Conservation (phyloP, 2,888 invertebrate species). For the Steinernema scapterisci region DNA sequence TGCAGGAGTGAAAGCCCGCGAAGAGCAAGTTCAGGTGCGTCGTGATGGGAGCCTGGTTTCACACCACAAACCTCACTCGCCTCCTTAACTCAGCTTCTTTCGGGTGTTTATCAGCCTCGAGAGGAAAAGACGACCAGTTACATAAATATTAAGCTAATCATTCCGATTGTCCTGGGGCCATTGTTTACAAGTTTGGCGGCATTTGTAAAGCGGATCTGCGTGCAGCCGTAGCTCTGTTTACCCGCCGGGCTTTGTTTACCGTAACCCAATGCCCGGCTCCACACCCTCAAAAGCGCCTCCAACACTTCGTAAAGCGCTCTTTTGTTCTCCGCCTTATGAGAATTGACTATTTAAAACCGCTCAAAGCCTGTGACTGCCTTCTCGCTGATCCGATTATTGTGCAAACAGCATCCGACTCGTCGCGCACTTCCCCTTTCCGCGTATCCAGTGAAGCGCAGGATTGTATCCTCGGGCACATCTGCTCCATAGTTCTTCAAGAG, state of each 20-base stretch:
- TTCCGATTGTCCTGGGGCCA: not conserved
- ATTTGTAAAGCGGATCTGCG: not conserved
- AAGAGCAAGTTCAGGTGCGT: not conserved
- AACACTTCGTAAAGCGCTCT: not conserved
- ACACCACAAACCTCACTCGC: not conserved
- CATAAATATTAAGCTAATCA: no score
- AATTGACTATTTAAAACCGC: not conserved
- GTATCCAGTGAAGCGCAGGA: not conserved
- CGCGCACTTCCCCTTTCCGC: conserved; percentile 1
- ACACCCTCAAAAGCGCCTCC: not conserved
- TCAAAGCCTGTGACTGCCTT: not conserved
- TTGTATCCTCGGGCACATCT: not conserved
- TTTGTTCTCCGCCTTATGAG: not conserved
- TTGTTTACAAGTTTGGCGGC: conserved; percentile 5
- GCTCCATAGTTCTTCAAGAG: not conserved
- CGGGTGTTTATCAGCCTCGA: not conserved
- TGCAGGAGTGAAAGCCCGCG: conserved; percentile 4
- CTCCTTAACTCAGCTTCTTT: not conserved
- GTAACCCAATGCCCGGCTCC: not conserved
- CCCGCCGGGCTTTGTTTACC: not conserved
- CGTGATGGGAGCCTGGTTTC: conserved; percentile 12
- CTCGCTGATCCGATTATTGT: conserved; percentile 27
- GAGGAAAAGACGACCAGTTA: not conserved
- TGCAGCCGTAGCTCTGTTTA: conserved; percentile 5
- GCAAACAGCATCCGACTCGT: conserved; percentile 10